These are phyloP conservation scores for Hyphantria cunea DNA, from an alignment of 1,140 invertebrate species.

Conservation along the genomic window DNA sequence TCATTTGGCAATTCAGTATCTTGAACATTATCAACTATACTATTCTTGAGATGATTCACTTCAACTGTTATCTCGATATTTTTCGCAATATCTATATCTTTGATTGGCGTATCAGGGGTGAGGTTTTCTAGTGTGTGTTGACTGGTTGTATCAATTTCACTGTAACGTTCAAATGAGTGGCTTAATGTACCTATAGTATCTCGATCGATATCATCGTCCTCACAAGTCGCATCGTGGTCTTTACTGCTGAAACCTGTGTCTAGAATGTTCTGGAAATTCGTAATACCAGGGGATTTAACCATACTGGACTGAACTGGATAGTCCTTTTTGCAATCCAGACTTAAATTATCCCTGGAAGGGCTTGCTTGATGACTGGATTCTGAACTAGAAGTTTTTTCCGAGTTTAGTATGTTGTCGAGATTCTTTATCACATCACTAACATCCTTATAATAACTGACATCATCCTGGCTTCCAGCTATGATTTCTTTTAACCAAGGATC, in stretches of 20 bases:
- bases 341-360: conserved; percentile 74
- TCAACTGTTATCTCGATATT: conserved; percentile 11
- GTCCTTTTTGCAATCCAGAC: conserved; percentile 73
- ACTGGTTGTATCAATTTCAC: conserved; percentile 58
- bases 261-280: conserved; percentile 72
- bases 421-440: conserved; percentile 86
- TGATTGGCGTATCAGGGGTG: conserved; percentile 69
- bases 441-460: conserved; percentile 83
- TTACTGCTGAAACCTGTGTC: conserved; percentile 56
- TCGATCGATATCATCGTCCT: conserved; percentile 64
- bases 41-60: conserved; percentile 5
- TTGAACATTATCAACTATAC: conserved; percentile 32
- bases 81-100: conserved; percentile 51
- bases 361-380: conserved; percentile 83
- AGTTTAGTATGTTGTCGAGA: conserved; percentile 84
- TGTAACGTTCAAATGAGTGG: conserved; percentile 74
- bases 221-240: conserved; percentile 39
- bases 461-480: conserved; percentile 79
- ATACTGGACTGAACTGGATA: conserved; percentile 69
- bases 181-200: conserved; percentile 73
- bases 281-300: conserved; percentile 75
- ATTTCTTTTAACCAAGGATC: conserved; percentile 84
- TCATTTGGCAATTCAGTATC: conserved; percentile 69
- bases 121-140: conserved; percentile 73
- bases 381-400: conserved; percentile 84